Evolutionary conservation across 2,797 vertebrate genomes (phyloP).

Genomic region (Anisognathus igniventris): DNA sequence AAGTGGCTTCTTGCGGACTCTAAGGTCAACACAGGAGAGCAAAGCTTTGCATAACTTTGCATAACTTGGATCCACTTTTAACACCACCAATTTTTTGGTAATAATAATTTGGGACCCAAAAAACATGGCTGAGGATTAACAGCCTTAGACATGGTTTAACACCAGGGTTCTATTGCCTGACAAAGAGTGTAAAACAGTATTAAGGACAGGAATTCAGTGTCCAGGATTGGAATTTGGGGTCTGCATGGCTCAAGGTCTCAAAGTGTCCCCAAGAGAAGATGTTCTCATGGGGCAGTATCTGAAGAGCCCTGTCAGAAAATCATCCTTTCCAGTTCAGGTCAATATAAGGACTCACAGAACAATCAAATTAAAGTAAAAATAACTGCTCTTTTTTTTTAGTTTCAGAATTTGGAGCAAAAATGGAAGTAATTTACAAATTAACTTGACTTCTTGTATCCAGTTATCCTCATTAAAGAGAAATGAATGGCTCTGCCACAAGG

Average conservation of each 20-base stretch:
- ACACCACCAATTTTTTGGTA: background rate
- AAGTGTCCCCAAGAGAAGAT: background rate
- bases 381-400: background rate
- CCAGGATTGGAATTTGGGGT: background rate
- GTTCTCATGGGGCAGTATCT: background rate
- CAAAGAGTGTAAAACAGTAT: background rate
- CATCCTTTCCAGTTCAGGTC: background rate
- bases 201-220: background rate
- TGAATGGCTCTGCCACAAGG: background rate
- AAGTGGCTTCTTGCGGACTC: background rate
- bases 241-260: background rate
- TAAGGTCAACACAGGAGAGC: background rate
- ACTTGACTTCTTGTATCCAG: background rate
- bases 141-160: background rate
- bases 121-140: background rate
- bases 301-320: background rate
- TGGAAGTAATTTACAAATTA: background rate
- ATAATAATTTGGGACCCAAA: background rate
- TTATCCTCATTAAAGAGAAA: background rate
- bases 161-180: background rate
- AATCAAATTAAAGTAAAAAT: background rate
- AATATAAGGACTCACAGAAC: background rate
- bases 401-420: background rate
- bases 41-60: background rate
- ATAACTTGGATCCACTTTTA: background rate